Evolutionary conservation across 2,888 invertebrate genomes (phyloP), one percentile per base, ranked within the genome.

Genomic region (Heliconius cydno): DNA sequence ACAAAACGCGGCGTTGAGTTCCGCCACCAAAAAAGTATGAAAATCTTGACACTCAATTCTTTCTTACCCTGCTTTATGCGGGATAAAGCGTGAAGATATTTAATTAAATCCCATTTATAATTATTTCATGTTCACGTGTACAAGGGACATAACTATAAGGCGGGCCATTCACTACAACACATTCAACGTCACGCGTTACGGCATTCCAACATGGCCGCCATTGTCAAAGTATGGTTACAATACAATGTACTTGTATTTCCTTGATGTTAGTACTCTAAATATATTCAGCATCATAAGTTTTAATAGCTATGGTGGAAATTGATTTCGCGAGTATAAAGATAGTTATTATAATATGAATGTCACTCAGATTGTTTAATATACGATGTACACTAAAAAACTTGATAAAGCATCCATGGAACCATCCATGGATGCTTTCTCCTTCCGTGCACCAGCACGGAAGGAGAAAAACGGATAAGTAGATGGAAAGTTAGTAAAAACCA

Each of bases 151-250:
- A 78, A 66, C 66, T 73, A 72, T 73, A 72, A 78, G 66, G 73
- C 74, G 15, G 15, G 52, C 63, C 68, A 78, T 38, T 68, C 74
- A 78, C 67, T 30, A 68, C 74, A 78, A 80, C 68, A 76, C 79
- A 78, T 78, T 78, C 80, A 70, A 68, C 63, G 78, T 78, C 80
- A 80, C 80, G 80, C 85, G 87, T 88, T 86, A 87, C 87, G 87
- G 86, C 86, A 89, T 86, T 85, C 85, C 86, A 84, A 85, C 81
- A 86, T 87, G 87, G 86, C 84, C 79, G 83, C 82, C 81, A 84
- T 85, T 86, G 83, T 84, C 83, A 82, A 71, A 77, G 41, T 79
- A 79, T 76, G 80, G 78, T 71, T 75, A 76, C 78, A 78, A 74
- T 82, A 76, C 78, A 63, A 60, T 60, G 60, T 60, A 22, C 7